phyloP scores from a whole-genome alignment of 2,797 vertebrate genomes.

The Chloroceryle inda region DNA sequence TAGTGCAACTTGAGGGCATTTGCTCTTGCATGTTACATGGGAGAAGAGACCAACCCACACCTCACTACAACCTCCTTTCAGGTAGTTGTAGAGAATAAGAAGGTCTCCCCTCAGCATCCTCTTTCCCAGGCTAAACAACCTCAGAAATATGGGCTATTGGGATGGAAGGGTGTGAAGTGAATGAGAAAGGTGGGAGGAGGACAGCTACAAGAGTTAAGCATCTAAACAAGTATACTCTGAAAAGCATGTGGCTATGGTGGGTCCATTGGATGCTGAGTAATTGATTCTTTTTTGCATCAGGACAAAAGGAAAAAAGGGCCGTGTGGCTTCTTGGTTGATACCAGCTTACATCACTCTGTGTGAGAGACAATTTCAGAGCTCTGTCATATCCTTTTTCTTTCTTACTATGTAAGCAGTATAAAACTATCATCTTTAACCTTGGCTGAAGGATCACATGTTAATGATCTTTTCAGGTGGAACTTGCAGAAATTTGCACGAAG shows the following conservation, averaged over 20 bases:
- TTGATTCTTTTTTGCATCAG: neutral
- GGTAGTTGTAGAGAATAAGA: neutral
- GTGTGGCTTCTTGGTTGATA: neutral
- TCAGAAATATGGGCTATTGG: neutral
- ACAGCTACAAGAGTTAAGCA: neutral
- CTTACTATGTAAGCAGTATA: neutral
- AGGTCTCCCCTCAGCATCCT: neutral
- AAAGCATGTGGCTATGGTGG: neutral
- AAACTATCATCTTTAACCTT: neutral
- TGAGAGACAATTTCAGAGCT: neutral
- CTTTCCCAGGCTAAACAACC: neutral
- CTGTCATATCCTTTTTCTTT: neutral
- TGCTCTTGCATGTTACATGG: neutral
- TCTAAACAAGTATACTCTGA: neutral
- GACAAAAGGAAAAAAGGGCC: neutral
- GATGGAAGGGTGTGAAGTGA: neutral
- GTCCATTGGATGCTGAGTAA: neutral
- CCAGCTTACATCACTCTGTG: neutral
- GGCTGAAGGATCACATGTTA: neutral
- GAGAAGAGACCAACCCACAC: neutral
- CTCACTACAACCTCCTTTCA: neutral
- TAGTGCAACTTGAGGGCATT: neutral
- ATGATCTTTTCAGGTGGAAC: constrained; percentile 84
- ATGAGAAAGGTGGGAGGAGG: neutral
- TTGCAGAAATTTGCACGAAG: constrained; percentile 94